Evolutionary conservation across 2,113 vertebrate species (phyloP).

Genomic region (Odocoileus virginianus): DNA sequence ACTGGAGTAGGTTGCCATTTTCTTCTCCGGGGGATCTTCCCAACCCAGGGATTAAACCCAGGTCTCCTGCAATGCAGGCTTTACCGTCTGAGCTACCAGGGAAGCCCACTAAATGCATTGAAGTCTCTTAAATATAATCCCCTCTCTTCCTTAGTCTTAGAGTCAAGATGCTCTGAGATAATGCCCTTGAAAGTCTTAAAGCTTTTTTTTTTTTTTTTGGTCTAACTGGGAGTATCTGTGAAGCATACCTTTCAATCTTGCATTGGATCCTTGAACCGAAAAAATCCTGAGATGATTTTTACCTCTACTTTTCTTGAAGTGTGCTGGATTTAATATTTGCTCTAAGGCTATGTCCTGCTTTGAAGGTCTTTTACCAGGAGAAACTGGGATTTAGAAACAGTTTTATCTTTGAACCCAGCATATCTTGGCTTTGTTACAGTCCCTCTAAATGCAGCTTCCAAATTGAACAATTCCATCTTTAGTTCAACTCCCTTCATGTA

Average conservation of each 20-base stretch:
- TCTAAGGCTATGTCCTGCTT: background rate
- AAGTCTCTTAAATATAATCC: background rate
- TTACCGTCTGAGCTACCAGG: too few species aligned
- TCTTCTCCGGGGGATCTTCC: too few species aligned
- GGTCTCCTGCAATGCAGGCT: too few species aligned
- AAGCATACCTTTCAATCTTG: background rate
- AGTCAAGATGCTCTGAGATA: background rate
- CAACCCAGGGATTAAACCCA: too few species aligned
- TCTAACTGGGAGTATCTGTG: background rate
- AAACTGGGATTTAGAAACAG: background rate
- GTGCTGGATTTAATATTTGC: background rate
- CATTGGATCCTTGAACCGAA: background rate
- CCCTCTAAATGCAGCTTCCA: background rate
- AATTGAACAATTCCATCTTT: background rate
- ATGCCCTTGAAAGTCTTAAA: background rate
- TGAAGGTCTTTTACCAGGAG: background rate
- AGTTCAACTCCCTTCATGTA: background rate
- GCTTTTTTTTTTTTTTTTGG: background rate
- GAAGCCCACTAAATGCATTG: background rate
- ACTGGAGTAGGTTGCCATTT: too few species aligned
- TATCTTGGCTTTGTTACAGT: background rate
- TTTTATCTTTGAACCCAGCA: background rate
- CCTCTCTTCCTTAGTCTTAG: background rate
- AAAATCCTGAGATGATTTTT: conserved; percentile 4
- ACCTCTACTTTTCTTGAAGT: background rate